Base-by-base conservation (phyloP, 2,888 invertebrate genomes). In the Eueremaeus valkanovi region DNA sequence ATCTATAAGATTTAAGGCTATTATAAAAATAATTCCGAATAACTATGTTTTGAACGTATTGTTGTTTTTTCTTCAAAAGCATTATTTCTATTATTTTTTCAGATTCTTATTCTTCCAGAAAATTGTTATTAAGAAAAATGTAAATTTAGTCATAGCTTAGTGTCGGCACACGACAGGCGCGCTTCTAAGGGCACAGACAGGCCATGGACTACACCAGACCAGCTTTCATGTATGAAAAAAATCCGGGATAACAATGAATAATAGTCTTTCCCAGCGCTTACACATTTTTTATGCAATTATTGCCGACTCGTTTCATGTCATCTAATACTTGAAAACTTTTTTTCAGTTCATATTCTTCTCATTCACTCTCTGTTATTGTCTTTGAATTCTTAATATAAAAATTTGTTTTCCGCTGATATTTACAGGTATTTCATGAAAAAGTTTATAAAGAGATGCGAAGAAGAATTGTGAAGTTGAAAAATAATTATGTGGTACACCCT, bases 151-250 rank as follows among this genome's bases (percentile, higher is more conserved):
- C 2, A 27, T 2, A 1, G 58, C 27, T 58, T 58, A 58, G 58
- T 58, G 58, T 58, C 58, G 58, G 29, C 58, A 58, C 58, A 58
- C 58, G 58, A 58, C 58, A 58, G 58, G 16, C 58, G 58, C 31
- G 27, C 31, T 58, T 31, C 31, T 11, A 24, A 58, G 29, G 21
- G 31, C 27, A 6, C 24, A 27, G 27, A 2, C 24, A 21, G 13
- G 3, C 55, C 55, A 21, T 6, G 45, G 8, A 45, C 16, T 9
- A 11, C 8, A 40, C 5, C 11, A 40, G 40, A 11, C 11, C 5
- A 40, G 11, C 8, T 40, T 40, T 9, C 11, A 5, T 11, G 21
- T 11, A 18, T 6, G 18, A 18, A 21, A 51, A 51, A 51, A 51
- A 51, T 51, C 51, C 51, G 9, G 51, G n/a, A 55, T 55, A 55